Conservation (phyloP, 2,113 vertebrate species). For the Microcebus griseorufus region DNA sequence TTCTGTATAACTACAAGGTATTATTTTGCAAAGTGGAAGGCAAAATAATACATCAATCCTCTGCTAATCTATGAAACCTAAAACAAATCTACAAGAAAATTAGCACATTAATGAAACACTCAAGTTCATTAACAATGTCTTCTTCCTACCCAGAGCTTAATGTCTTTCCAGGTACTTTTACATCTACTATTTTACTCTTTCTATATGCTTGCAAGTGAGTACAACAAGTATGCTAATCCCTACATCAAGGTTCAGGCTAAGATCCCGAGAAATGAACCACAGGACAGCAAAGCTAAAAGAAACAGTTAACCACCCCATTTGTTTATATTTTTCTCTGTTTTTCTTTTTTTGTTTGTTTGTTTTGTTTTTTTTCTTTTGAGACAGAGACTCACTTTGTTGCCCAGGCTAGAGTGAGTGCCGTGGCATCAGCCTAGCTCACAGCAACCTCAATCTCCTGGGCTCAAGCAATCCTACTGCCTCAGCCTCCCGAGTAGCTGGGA, state of each 20-base stretch:
- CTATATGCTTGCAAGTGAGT: not conserved
- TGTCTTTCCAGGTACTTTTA: slow-evolving; percentile 29
- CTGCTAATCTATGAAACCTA: not conserved
- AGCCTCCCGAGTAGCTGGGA: too few relatives aligned
- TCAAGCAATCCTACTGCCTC: too few relatives aligned
- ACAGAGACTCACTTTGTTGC: too few relatives aligned
- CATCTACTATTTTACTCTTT: not conserved
- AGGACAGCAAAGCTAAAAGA: not conserved
- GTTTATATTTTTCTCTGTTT: not conserved
- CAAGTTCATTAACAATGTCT: not conserved
- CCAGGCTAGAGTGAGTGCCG: too few relatives aligned
- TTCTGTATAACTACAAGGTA: not conserved
- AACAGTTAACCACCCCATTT: not conserved
- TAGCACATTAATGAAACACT: not conserved
- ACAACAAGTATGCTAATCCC: not conserved
- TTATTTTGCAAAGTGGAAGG: not conserved
- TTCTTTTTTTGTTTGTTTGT: not conserved
- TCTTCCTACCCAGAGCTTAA: not conserved
- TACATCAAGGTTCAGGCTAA: not conserved
- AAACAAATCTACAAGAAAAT: slow-evolving; percentile 53
- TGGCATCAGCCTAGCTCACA: too few relatives aligned
- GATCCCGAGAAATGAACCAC: not conserved
- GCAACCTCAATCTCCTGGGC: too few relatives aligned
- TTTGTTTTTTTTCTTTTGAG: not conserved
- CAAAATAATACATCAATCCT: not conserved